Evolutionary conservation across 2,888 invertebrate species (phyloP).

Genomic region (Eugnorisma glareosa): DNA sequence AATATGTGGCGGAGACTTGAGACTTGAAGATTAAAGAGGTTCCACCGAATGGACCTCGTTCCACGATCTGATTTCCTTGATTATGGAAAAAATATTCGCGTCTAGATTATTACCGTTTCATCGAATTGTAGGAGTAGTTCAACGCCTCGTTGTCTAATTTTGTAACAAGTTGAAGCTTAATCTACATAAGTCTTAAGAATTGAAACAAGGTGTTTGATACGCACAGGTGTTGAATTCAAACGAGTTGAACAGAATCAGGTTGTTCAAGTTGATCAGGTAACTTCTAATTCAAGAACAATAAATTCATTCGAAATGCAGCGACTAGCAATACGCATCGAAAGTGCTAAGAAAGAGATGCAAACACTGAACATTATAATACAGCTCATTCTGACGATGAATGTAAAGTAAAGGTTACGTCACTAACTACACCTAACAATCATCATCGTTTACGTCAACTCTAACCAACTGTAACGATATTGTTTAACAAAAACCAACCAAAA

Average conservation of each 20-base stretch:
- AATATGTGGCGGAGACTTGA: conserved; percentile 60
- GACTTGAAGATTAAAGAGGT: conserved; percentile 54
- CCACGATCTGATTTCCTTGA: conserved; percentile 77
- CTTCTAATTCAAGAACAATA: conserved; percentile 45
- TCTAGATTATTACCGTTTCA: conserved; percentile 72
- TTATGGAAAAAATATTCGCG: conserved; percentile 75
- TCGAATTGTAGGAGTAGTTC: conserved; percentile 73
- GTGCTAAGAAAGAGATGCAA: not conserved
- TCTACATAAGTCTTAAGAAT: conserved; percentile 46
- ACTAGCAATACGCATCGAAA: conserved; percentile 4
- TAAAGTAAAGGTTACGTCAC: conserved; percentile 14
- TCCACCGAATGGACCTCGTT: conserved; percentile 69
- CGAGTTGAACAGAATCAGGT: conserved; percentile 56
- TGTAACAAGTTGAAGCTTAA: conserved; percentile 37
- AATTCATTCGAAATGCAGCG: conserved; percentile 8
- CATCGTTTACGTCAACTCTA: conserved; percentile 20
- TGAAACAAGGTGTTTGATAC: conserved; percentile 53
- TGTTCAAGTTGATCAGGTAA: conserved; percentile 50
- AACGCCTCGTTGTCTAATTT: conserved; percentile 67
- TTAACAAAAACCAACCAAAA: conserved; percentile 30
- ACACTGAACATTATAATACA: not conserved
- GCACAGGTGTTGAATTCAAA: conserved; percentile 59
- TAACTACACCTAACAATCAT: conserved; percentile 1
- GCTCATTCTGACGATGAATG: not conserved
- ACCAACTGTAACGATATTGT: conserved; percentile 23